Base-by-base conservation (phyloP, 2,113 vertebrate species). In the Addax nasomaculatus region DNA sequence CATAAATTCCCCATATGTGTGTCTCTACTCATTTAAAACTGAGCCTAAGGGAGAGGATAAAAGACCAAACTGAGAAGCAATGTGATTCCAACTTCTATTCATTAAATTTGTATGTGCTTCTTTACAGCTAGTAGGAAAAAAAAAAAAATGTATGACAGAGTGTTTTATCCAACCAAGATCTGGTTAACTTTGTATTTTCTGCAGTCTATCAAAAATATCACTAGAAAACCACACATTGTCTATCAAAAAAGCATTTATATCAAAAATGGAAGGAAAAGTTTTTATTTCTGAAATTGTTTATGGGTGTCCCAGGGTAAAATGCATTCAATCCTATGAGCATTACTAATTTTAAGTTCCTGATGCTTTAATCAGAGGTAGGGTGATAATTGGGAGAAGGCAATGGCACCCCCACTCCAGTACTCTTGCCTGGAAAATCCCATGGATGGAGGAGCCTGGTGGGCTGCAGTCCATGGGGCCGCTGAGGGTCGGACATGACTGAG, bases 61-160 rank as follows among this genome's bases (percentile, higher is more conserved):
- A 90, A 97, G 81, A 78, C 33, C 58, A 93, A 95, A 96, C 19
- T 47, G 49, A 94, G 51, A 95, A 97, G 96, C 96, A 97, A 91
- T 87, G 57, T 70, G 89, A 97, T 85, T 95, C 73, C 33, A 94
- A 53, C 47, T 87, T 89, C 94, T 97, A 55, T 89, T 97, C 97
- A 98, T 96, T 97, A 97, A 96, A 98, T 97, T 88, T 98, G 95
- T 96, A 97, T 96, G 62, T 85, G 45, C 36, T 96, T 94, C 95
- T 88, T 95, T 96, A 64, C 55, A 94, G 85, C 36, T 85, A 15
- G 36, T 19, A 36, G 49, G 4, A 17, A n/a, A 39, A 43, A 89
- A n/a, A n/a, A 55, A 89, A 27, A 81, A 51, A n/a, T 23, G 33
- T 76, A 57, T 51, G 85, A 95, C 17, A 70, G 58, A 93, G 88